These are phyloP conservation scores for Mycalesis mineus DNA, from an alignment of 2,888 invertebrate species.

Conservation along the genomic window DNA sequence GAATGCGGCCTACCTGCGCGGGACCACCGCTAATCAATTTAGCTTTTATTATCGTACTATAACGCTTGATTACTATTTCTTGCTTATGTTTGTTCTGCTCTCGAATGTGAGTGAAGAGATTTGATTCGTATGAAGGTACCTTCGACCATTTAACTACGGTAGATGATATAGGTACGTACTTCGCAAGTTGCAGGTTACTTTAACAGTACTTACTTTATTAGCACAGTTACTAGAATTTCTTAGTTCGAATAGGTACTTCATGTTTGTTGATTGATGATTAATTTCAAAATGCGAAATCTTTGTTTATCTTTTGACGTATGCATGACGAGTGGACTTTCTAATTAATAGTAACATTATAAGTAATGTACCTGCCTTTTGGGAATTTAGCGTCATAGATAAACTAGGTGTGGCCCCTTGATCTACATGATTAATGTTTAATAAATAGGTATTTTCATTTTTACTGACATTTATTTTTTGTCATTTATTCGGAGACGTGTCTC, in stretches of 20 bases:
- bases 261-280: neutral
- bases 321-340: neutral
- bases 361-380: no score
- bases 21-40: constrained; percentile 76
- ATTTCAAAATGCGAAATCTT: neutral
- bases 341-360: neutral
- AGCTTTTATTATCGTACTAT: constrained; percentile 73
- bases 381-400: no score
- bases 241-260: neutral
- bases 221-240: neutral
- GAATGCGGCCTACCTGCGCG: constrained; percentile 75
- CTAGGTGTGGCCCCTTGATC: no score
- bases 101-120: constrained; percentile 1
- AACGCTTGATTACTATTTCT: constrained; percentile 69
- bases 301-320: constrained; percentile 3
- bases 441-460: no score
- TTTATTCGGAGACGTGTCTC: no score
- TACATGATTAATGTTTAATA: no score
- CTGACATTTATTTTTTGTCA: no score
- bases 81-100: constrained; percentile 20
- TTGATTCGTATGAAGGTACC: neutral
- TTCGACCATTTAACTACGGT: no score
- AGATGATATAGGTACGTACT: no score
- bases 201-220: no score
- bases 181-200: no score